These are phyloP conservation scores for Xylophagus ater DNA, from an alignment of 2,888 invertebrate species.

Conservation along the genomic window DNA sequence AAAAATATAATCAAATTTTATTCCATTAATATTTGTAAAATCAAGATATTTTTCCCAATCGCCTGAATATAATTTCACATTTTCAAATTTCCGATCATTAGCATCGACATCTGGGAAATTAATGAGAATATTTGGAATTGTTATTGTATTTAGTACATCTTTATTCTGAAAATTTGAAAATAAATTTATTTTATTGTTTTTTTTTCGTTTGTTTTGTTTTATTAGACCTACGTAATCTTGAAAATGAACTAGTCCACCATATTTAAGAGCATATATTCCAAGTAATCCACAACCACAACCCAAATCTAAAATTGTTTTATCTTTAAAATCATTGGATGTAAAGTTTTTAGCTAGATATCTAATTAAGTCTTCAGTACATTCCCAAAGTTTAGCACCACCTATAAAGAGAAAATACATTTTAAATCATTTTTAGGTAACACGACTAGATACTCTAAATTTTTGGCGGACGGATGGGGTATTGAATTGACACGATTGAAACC, in stretches of 20 bases:
- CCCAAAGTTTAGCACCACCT: conserved; percentile 96
- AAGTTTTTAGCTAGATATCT: conserved; percentile 47
- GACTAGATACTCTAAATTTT: too few species aligned
- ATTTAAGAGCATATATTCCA: conserved; percentile 63
- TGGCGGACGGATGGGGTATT: too few species aligned
- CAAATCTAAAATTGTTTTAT: conserved; percentile 64
- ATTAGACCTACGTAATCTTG: conserved; percentile 89
- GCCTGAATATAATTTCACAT: conserved; percentile 52
- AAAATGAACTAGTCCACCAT: conserved; percentile 66
- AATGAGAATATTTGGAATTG: conserved; percentile 67
- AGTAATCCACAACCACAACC: conserved; percentile 88
- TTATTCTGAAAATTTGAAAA: conserved; percentile 53
- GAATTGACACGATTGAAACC: too few species aligned
- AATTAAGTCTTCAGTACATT: conserved; percentile 75
- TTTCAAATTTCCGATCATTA: background rate
- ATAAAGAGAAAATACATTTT: conserved; percentile 25
- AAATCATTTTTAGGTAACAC: too few species aligned
- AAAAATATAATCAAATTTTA: conserved; percentile 76
- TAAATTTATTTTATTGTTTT: conserved; percentile 5
- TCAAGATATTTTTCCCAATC: conserved; percentile 58
- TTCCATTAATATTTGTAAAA: conserved; percentile 34
- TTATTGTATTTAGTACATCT: conserved; percentile 69
- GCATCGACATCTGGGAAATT: conserved; percentile 42
- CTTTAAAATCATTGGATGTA: conserved; percentile 33
- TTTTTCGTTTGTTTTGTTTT: conserved; percentile 5